Conservation (phyloP, 2,113 vertebrate genomes). For the Brachirus orientalis region DNA sequence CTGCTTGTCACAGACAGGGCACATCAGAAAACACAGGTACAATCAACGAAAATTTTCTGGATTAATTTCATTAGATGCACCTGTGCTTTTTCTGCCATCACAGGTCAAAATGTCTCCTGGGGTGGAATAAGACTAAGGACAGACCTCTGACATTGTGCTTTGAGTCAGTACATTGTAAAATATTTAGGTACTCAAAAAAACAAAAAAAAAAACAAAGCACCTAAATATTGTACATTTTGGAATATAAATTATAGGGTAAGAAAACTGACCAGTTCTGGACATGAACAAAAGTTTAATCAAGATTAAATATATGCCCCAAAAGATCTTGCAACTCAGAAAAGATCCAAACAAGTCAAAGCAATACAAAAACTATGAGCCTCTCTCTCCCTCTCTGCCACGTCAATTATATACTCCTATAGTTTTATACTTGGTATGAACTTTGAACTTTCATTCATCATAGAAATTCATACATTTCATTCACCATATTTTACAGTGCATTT, state of each 20-base stretch:
- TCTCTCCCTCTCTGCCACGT: conserved; percentile 50
- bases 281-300: conserved; percentile 93
- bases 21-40: background rate
- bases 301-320: conserved; percentile 93
- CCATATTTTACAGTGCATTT: conserved; percentile 67
- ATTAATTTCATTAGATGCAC: background rate
- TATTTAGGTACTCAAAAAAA: too few species aligned
- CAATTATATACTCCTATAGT: conserved; percentile 20
- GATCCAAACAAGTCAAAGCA: conserved; percentile 86
- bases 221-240: background rate
- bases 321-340: conserved; percentile 84
- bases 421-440: conserved; percentile 53
- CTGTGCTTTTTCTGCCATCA: background rate
- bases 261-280: conserved; percentile 44
- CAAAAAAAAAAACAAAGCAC: too few species aligned
- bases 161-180: background rate
- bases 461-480: conserved; percentile 67
- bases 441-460: conserved; percentile 63
- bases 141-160: background rate
- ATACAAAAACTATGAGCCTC: conserved; percentile 80
- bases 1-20: too few species aligned
- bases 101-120: background rate
- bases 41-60: background rate
- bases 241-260: background rate
- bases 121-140: too few species aligned